These are phyloP conservation scores for Globodera rostochiensis DNA, from an alignment of 1,140 invertebrate genomes.

Conservation along the genomic window DNA sequence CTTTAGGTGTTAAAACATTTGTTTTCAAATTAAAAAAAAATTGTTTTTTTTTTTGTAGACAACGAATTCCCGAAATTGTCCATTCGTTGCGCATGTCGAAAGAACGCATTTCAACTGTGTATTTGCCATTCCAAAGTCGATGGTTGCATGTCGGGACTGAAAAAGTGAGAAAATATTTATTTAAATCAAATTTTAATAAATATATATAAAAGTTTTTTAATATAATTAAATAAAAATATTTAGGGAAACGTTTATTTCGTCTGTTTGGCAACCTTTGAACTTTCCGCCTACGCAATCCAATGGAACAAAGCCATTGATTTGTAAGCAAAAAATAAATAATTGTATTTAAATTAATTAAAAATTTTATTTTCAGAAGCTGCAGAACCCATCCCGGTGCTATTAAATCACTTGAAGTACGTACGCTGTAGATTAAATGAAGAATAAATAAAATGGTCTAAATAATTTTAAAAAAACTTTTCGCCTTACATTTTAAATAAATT, in stretches of 20 bases:
- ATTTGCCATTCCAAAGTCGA: constrained; percentile 92
- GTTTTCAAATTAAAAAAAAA: neutral
- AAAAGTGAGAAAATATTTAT: constrained; percentile 1
- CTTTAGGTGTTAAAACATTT: constrained; percentile 69
- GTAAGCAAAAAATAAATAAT: constrained; percentile 72
- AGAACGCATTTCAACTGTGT: constrained; percentile 84
- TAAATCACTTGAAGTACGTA: constrained; percentile 57
- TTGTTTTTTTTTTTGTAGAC: constrained; percentile 67
- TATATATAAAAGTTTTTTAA: neutral
- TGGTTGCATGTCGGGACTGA: constrained; percentile 98
- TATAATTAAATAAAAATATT: constrained; percentile 21
- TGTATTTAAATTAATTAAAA: neutral
- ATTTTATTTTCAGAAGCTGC: constrained; percentile 66
- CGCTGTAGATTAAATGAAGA: neutral
- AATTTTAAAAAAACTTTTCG: neutral
- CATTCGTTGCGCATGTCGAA: constrained; percentile 61
- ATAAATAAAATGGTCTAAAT: neutral
- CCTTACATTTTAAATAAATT: too few species aligned
- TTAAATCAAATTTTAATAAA: neutral
- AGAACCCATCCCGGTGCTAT: constrained; percentile 70
- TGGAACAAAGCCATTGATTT: constrained; percentile 99
- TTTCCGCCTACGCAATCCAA: constrained; percentile 98
- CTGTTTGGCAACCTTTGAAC: constrained; percentile 89
- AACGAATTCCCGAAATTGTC: constrained; percentile 73
- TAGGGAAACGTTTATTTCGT: constrained; percentile 92